These are phyloP conservation scores for Amorpha juglandis DNA, from an alignment of 2,888 invertebrate genomes.

Conservation along the genomic window DNA sequence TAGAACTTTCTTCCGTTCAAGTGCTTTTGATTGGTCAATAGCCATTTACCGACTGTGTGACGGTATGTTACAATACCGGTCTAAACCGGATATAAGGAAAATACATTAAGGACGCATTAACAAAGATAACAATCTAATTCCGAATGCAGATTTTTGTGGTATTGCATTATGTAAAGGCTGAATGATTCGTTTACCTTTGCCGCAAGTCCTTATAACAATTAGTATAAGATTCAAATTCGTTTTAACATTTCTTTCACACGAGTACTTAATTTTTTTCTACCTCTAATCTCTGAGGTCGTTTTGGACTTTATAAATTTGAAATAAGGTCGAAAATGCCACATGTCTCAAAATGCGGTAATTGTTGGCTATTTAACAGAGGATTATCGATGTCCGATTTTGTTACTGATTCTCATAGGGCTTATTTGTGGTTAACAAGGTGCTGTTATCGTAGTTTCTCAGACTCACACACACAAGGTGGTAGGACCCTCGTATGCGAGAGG, in stretches of 20 bases:
- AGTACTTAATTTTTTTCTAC: constrained; percentile 11
- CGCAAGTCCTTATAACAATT: not conserved
- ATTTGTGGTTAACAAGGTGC: constrained; percentile 45
- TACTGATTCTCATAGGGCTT: constrained; percentile 55
- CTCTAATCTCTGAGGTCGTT: not conserved
- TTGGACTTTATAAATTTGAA: not conserved
- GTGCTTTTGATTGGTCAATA: constrained; percentile 30
- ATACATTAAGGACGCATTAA: constrained; percentile 62
- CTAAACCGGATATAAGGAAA: constrained; percentile 54
- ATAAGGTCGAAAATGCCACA: constrained; percentile 34
- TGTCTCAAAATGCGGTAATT: constrained; percentile 22
- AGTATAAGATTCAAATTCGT: not conserved
- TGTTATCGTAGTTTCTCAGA: constrained; percentile 35
- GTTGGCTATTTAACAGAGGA: constrained; percentile 41
- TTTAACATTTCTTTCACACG: constrained; percentile 18
- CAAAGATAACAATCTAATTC: constrained; percentile 75
- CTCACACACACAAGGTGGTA: no score
- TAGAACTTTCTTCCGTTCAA: constrained; percentile 50
- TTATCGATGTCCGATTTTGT: constrained; percentile 61
- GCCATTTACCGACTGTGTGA: constrained; percentile 38
- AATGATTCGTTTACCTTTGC: constrained; percentile 26
- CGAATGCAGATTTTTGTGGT: constrained; percentile 66
- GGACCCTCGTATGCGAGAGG: no score
- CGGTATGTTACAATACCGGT: constrained; percentile 40
- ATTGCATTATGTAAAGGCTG: constrained; percentile 52